Evolutionary conservation across 2,797 vertebrate species (phyloP), one percentile per base, ranked within the genome.

Genomic region (Molossus molossus): DNA sequence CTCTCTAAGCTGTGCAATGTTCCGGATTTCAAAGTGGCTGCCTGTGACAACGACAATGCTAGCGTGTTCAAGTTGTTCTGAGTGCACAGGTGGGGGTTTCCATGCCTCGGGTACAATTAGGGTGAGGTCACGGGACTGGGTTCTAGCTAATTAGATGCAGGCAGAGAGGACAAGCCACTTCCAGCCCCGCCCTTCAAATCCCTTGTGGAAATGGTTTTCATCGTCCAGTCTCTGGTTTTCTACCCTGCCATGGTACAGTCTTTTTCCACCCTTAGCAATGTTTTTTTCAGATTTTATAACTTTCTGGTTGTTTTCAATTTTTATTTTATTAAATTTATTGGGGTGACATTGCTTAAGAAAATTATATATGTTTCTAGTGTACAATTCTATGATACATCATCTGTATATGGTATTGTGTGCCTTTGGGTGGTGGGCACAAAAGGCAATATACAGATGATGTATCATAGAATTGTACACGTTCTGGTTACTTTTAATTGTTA

Each of bases 291-390:
- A 85, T n/a, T 73, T 37, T 70, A 20, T 64, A 77, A 73, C 6
- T 72, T 94, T 48, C 60, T 76, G 50, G 5, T 88, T 82, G 57
- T 64, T 94, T 87, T 69, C 53, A 85, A 81, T 80, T 55, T 45
- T 87, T 87, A 48, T 77, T 21, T 13, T 33, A 57, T 77, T 55
- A 77, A 57, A 37, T 14, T 23, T 37, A 79, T 37, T 5, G n/a
- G 21, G n/a, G n/a, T 79, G 33, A n/a, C n/a, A 33, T 20, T 55
- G 75, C 3, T 77, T 76, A n/a, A 21, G 55, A 33, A 77, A 33
- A 48, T 21, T 77, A 20, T 55, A 20, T 55, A 33, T 77, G 18
- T 77, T 55, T 55, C 18, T n/a, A 55, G 50, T 29, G 17, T 76
- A 76, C 9, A 76, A 20, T 76, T 53, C 48, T 40, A 11, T 53